phyloP scores from a whole-genome alignment of 2,888 invertebrate genomes.

The Cheilosia vernalis region DNA sequence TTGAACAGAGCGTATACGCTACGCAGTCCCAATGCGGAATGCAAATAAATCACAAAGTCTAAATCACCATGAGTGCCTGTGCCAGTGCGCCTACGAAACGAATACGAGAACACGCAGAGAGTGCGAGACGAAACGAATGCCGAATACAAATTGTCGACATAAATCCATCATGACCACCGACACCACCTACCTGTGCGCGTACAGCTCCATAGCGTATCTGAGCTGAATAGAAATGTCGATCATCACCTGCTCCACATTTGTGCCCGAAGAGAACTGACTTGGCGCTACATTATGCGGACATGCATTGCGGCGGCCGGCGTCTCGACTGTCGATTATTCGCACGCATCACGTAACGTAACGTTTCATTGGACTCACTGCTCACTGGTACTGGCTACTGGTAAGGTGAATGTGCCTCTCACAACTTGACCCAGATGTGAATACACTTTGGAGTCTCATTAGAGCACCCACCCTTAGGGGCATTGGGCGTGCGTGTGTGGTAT shows the following conservation, averaged over 20 bases:
- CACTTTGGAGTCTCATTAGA: constrained; percentile 65
- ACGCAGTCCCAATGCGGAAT: constrained; percentile 61
- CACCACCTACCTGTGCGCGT: constrained; percentile 70
- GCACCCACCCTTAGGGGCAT: constrained; percentile 70
- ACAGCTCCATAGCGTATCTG: constrained; percentile 65
- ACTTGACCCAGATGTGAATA: constrained; percentile 73
- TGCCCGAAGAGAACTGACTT: constrained; percentile 51
- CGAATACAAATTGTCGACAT: constrained; percentile 74
- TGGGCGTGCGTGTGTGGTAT: constrained; percentile 37
- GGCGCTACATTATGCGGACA: constrained; percentile 63
- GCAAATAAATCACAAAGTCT: constrained; percentile 71
- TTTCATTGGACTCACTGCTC: constrained; percentile 57
- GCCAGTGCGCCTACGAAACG: constrained; percentile 1
- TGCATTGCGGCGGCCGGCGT: constrained; percentile 43
- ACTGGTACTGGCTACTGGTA: constrained; percentile 14
- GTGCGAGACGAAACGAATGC: constrained; percentile 69
- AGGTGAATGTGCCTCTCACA: constrained; percentile 63
- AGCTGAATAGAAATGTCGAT: constrained; percentile 75
- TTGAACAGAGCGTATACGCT: constrained; percentile 37
- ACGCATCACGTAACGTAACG: constrained; percentile 75
- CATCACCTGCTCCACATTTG: constrained; percentile 75
- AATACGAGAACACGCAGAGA: constrained; percentile 63
- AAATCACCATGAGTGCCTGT: constrained; percentile 52
- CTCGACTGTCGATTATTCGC: constrained; percentile 59
- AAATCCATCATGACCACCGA: constrained; percentile 75